These are phyloP conservation scores for Oikopleura albicans DNA, from an alignment of 23 tunicate genomes.

Conservation along the genomic window DNA sequence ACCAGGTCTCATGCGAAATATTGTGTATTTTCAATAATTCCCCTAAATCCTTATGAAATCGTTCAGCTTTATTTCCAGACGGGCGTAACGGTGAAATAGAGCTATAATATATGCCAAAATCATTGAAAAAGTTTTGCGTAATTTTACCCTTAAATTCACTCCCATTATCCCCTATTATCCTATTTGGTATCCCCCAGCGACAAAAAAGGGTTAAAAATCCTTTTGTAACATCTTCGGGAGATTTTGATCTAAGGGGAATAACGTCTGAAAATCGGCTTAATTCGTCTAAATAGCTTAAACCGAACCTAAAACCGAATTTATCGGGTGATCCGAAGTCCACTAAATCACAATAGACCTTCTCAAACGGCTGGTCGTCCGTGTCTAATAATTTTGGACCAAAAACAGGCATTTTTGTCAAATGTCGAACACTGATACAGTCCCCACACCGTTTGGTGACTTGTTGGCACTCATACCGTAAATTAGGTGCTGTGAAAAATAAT, in stretches of 20 bases:
- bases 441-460: not conserved
- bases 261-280: not conserved
- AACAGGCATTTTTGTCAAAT: no score
- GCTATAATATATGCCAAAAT: not conserved
- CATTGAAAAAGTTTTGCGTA: not conserved
- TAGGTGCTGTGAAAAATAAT: not conserved
- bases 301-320: not conserved
- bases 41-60: not conserved
- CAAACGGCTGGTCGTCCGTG: not conserved
- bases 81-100: not conserved
- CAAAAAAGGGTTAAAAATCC: not conserved
- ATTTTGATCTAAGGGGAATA: not conserved
- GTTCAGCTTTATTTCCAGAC: not conserved
- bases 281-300: not conserved
- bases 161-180: not conserved
- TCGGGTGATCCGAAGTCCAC: not conserved
- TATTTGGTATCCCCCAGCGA: not conserved
- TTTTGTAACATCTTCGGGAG: not conserved
- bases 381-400: not conserved
- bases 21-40: not conserved
- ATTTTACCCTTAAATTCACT: not conserved
- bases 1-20: no score
- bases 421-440: not conserved
- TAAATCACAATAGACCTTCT: not conserved
- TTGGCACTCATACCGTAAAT: not conserved